These are phyloP conservation scores for Drosophila equinoxialis DNA, from an alignment of 1,140 invertebrate species.

Conservation along the genomic window DNA sequence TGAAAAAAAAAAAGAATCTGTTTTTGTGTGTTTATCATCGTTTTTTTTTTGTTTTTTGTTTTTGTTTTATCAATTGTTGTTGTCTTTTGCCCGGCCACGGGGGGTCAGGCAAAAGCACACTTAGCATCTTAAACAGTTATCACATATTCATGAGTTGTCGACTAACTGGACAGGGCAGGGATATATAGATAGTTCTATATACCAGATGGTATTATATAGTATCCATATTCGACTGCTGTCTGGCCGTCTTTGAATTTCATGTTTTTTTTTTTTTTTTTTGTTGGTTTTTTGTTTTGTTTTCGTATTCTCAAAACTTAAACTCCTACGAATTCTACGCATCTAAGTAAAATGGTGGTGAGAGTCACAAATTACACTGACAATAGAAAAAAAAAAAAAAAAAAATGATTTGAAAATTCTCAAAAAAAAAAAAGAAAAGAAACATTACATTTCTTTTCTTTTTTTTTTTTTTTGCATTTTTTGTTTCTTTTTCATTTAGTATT, in stretches of 20 bases:
- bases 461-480: conserved; percentile 21
- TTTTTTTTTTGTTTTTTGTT: conserved; percentile 22
- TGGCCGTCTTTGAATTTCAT: conserved; percentile 78
- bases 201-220: neutral
- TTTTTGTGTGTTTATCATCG: conserved; percentile 25
- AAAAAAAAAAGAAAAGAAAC: too few species aligned
- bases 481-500: conserved; percentile 46
- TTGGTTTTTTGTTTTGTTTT: conserved; percentile 28
- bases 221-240: conserved; percentile 22
- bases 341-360: conserved; percentile 81
- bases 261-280: conserved; percentile 64
- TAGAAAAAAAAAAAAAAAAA: neutral
- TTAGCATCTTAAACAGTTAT: conserved; percentile 81
- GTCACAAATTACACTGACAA: conserved; percentile 67
- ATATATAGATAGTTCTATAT: neutral
- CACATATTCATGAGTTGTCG: conserved; percentile 82
- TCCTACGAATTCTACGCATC: conserved; percentile 78
- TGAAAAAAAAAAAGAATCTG: conserved; percentile 14
- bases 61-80: conserved; percentile 61
- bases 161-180: conserved; percentile 53
- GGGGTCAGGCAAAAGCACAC: conserved; percentile 56
- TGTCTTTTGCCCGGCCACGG: conserved; percentile 52
- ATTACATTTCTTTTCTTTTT: too few species aligned
- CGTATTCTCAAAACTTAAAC: conserved; percentile 72
- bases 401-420: neutral